These are phyloP conservation scores for Porites lutea DNA, from an alignment of 64 coral and sea anemone species.

Conservation along the genomic window DNA sequence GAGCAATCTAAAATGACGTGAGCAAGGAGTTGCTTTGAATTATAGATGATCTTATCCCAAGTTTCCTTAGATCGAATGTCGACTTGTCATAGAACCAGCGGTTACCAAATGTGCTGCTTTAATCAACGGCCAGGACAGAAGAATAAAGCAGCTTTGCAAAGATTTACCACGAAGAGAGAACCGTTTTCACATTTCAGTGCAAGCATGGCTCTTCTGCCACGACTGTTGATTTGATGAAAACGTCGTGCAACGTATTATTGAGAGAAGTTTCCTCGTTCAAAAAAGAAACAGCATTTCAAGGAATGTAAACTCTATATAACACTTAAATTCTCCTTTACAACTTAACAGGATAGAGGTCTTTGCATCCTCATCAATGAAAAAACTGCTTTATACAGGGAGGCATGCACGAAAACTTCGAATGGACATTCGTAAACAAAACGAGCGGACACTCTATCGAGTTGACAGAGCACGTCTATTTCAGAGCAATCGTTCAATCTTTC, in stretches of 20 bases:
- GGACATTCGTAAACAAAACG: conserved; percentile 81
- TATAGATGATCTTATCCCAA: conserved; percentile 89
- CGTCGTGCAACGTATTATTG: conserved; percentile 13
- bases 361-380: neutral
- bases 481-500: neutral
- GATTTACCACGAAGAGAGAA: neutral
- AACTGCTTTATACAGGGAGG: neutral
- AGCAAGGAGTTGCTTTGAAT: conserved; percentile 93
- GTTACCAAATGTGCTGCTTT: conserved; percentile 47
- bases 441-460: neutral
- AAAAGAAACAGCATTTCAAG: neutral
- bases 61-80: conserved; percentile 56
- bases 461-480: conserved; percentile 16
- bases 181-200: neutral
- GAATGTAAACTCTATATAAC: neutral
- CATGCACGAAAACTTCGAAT: conserved; percentile 62
- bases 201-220: neutral
- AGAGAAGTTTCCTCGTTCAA: neutral
- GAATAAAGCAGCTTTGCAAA: neutral
- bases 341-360: neutral
- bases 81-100: conserved; percentile 75
- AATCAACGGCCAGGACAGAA: conserved; percentile 20
- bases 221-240: neutral
- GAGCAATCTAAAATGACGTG: conserved; percentile 86
- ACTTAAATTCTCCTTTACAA: neutral